Conservation (phyloP, 2,888 invertebrate genomes). For the Rhingia campestris region DNA sequence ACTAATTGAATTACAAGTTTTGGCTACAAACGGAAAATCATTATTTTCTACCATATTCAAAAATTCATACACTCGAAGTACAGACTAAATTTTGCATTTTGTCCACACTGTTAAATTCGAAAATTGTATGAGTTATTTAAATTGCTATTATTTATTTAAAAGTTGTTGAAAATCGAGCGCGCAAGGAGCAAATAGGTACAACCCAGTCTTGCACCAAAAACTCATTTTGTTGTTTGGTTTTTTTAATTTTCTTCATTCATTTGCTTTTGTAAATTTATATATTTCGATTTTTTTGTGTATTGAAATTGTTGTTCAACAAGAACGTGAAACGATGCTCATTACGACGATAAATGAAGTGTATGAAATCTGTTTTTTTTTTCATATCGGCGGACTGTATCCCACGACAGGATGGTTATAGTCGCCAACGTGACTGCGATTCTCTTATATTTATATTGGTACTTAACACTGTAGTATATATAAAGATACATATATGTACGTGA, state of each 20-base stretch:
- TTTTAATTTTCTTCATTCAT: not conserved
- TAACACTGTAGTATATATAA: slow-evolving; percentile 13
- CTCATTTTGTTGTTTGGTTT: not conserved
- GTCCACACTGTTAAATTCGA: too few species aligned
- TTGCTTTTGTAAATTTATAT: too few species aligned
- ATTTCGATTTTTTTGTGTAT: not conserved
- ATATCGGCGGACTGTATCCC: not conserved
- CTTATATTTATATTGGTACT: not conserved
- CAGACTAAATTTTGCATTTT: too few species aligned
- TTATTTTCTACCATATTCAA: too few species aligned
- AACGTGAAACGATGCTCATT: slow-evolving; percentile 48
- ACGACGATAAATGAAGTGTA: slow-evolving; percentile 47
- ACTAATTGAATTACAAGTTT: too few species aligned
- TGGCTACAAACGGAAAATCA: too few species aligned
- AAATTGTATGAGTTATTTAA: too few species aligned
- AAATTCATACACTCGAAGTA: too few species aligned
- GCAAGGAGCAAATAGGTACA: too few species aligned
- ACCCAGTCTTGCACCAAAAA: not conserved
- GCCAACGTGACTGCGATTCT: slow-evolving; percentile 1
- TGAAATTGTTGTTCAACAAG: slow-evolving; percentile 37
- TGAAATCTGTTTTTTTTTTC: slow-evolving; percentile 21
- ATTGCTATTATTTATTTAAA: too few species aligned
- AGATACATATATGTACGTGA: slow-evolving; percentile 9
- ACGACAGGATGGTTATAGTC: not conserved
- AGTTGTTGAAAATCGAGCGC: too few species aligned